A percentile compares a stretch with the other conserved stretches of the same genome.
Conservation (phyloP, 2,113 vertebrate species). For the Kobus ellipsiprymnus region DNA sequence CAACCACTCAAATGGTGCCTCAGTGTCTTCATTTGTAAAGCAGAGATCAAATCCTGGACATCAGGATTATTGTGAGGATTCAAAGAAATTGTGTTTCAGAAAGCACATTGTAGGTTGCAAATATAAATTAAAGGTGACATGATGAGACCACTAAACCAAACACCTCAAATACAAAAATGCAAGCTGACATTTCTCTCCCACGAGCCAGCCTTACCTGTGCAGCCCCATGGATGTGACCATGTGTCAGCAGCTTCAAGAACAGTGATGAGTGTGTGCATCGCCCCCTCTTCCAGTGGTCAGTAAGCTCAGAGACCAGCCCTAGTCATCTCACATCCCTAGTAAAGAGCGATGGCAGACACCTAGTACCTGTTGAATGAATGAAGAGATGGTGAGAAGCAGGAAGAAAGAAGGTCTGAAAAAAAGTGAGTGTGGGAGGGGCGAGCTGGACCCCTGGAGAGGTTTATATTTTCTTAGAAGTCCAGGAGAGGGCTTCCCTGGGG, state of each 20-base stretch:
- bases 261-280: rapidly evolving
- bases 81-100: background rate
- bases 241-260: background rate
- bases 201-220: rapidly evolving
- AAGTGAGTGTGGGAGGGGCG: background rate
- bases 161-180: background rate
- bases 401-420: background rate
- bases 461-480: background rate
- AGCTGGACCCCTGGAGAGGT: background rate
- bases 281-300: background rate
- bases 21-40: background rate
- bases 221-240: rapidly evolving
- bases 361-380: background rate
- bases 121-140: background rate
- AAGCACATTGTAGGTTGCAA: background rate
- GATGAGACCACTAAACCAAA: background rate
- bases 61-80: background rate
- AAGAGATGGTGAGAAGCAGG: background rate
- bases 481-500: background rate
- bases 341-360: background rate
- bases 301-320: background rate
- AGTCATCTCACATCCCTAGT: background rate
- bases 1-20: background rate
- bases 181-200: background rate
- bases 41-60: background rate